phyloP scores from a whole-genome alignment of 2,797 vertebrate species.

The Pampus argenteus region DNA sequence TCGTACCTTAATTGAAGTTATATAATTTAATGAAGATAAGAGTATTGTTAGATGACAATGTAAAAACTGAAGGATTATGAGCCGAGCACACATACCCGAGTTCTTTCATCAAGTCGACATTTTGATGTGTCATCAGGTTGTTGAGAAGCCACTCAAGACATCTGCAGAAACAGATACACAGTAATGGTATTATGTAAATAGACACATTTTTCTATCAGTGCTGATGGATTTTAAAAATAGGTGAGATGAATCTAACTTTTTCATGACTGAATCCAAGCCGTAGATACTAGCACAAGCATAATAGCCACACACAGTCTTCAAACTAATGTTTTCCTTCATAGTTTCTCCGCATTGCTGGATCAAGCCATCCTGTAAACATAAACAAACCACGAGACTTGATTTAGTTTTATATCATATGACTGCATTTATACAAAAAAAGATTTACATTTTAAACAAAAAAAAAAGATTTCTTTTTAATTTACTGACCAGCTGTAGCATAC shows the following conservation, averaged over 20 bases:
- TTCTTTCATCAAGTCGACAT: constrained; percentile 95
- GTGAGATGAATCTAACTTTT: constrained; percentile 87
- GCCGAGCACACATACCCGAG: constrained; percentile 86
- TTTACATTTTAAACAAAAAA: background rate
- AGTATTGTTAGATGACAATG: background rate
- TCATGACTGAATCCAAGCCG: constrained; percentile 95
- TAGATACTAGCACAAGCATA: constrained; percentile 93
- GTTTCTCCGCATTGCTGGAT: constrained; percentile 99
- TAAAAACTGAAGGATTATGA: background rate
- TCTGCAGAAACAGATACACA: constrained; percentile 77
- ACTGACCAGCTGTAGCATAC: constrained; percentile 98
- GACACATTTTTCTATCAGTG: fast-evolving
- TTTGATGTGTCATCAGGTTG: constrained; percentile 99
- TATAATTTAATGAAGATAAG: background rate
- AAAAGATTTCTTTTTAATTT: background rate
- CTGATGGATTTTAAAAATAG: background rate
- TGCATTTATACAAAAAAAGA: background rate
- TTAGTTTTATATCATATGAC: background rate
- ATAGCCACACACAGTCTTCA: constrained; percentile 94
- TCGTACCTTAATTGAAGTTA: background rate
- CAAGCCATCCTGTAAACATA: constrained; percentile 89
- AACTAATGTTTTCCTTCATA: constrained; percentile 97
- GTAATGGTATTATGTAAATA: background rate
- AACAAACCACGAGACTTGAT: constrained; percentile 15
- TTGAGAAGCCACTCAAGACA: constrained; percentile 99